Evolutionary conservation across 2,113 vertebrate species (phyloP).

Genomic region (Monopterus albus): DNA sequence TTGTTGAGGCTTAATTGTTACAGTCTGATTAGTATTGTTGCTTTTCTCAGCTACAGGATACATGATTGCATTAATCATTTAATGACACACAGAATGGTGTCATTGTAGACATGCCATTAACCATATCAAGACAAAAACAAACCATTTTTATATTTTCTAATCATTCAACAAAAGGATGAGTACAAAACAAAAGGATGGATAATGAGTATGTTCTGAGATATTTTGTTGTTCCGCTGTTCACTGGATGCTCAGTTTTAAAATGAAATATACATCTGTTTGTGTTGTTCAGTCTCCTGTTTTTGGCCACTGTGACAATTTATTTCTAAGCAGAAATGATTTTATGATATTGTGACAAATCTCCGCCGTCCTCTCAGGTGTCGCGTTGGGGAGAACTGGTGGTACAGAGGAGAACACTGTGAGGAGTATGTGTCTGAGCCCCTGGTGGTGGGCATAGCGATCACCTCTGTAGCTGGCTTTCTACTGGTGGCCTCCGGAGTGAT

Average conservation of each 20-base stretch:
- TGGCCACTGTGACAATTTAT: background rate
- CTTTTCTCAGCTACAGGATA: constrained; percentile 3
- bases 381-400: constrained; percentile 96
- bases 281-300: background rate
- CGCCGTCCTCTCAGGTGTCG: constrained; percentile 82
- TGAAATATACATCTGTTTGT: background rate
- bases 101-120: background rate
- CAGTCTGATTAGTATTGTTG: background rate
- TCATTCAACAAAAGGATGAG: background rate
- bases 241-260: background rate
- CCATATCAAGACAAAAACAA: constrained; percentile 1
- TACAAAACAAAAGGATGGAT: background rate
- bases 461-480: constrained; percentile 90
- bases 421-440: constrained; percentile 94
- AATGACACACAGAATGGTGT: background rate
- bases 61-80: constrained; percentile 13
- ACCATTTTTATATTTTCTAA: background rate
- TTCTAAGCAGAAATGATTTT: background rate
- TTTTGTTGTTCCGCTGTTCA: background rate
- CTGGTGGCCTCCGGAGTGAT: constrained; percentile 88
- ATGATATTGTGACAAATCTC: background rate
- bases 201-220: too few species aligned
- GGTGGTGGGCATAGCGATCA: constrained; percentile 91
- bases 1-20: background rate
- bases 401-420: constrained; percentile 93